Evolutionary conservation across 2,113 vertebrate genomes (phyloP), one percentile per base, ranked within the genome.

Genomic region (Tenrec ecaudatus): DNA sequence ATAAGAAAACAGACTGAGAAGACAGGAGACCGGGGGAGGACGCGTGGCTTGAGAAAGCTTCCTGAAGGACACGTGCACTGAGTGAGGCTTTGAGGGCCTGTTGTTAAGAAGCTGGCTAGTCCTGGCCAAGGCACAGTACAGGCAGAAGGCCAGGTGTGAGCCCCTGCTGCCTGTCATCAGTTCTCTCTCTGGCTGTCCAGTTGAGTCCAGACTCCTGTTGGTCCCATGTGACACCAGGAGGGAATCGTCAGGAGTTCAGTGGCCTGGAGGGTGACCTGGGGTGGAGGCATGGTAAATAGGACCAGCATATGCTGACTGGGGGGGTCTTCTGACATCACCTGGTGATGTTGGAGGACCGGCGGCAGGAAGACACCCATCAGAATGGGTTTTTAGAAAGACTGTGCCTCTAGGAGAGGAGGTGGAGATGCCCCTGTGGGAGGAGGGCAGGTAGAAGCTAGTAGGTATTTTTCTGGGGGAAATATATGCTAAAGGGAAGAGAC

Each of bases 331-430:
- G 11, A 40, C 43, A 57, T 75, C 23, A 6, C 16, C 4, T 60
- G 27, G 66, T 87, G 60, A 17, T 25, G 33, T 1, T 66, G 57
- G 75, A 78, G 62, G 73, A 75, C 69, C 85, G 91, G 33, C 31
- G 22, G 25, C 16, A 11, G 38, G n/a, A 76, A 76, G 27, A 27
- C 25, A 9, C 14, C 7, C 25, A 4, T 40, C 33, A 78, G 81
- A 73, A 69, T 66, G 82, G 43, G 33, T n/a, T 85, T 95, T 92
- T 84, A 66, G 78, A 57, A 81, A 87, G 36, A 29, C 77, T 14
- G 1, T 17, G 86, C 36, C 40, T 40, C 47, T 60, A 43, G 5
- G 40, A 68, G 2, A 6, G 16, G 47, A 53, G 23, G 68, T 86
- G 36, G 40, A 83, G 79, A 83, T 29, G 68, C 25, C 23, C n/a